Conservation (phyloP, 2,113 vertebrate genomes). For the Cynocephalus volans region DNA sequence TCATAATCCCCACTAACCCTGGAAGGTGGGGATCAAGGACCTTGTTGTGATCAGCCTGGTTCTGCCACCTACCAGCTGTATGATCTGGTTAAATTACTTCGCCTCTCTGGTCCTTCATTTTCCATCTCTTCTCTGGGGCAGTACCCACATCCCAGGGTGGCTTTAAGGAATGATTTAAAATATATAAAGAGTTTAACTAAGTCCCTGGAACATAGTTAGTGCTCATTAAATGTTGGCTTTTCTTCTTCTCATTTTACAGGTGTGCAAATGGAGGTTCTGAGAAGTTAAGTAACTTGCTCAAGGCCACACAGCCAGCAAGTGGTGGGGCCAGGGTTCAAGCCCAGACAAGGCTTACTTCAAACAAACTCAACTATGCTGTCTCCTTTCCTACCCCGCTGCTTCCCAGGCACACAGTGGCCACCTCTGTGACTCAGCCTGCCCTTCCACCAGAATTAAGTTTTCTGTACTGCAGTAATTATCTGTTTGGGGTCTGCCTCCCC, state of each 20-base stretch:
- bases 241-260: not conserved
- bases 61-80: not conserved
- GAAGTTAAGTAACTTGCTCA: not conserved
- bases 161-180: not conserved
- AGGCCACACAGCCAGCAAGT: not conserved
- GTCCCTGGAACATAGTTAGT: not conserved
- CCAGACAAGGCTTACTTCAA: not conserved
- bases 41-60: not conserved
- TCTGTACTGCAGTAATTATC: fast-evolving
- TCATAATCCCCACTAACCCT: not conserved
- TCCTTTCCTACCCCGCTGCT: not conserved
- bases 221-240: not conserved
- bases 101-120: not conserved
- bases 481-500: not conserved
- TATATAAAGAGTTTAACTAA: not conserved
- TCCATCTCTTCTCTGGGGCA: not conserved
- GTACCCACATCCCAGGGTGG: not conserved
- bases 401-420: not conserved
- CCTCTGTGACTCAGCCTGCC: not conserved
- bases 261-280: not conserved
- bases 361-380: fast-evolving
- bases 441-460: not conserved
- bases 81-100: not conserved
- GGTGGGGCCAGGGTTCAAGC: not conserved
- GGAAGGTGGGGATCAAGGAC: not conserved